Evolutionary conservation across 2,888 invertebrate genomes (phyloP), one percentile per base, ranked within the genome.

Genomic region (Phymatocera aterrima): DNA sequence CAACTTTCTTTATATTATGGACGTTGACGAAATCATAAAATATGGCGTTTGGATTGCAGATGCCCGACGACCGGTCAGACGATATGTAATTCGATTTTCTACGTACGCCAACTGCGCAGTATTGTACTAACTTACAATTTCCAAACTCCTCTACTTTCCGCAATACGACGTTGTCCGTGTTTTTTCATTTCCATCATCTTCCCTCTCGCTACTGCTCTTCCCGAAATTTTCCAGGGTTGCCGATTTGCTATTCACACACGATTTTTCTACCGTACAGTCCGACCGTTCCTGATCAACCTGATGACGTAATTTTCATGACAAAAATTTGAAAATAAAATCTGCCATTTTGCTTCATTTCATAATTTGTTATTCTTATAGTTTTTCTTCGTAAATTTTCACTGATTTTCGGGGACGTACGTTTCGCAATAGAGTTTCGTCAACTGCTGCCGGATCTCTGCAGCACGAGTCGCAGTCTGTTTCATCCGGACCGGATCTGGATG

Each of bases 261-360:
- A 72, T 34, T 51, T 72, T 31, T 72, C 51, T 18, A n/a, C 21
- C 24, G 72, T 72, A 46, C 72, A 72, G 54, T 31, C 57, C 6
- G 15, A 40, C 21, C 57, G 54, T 57, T 1, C 40, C 6, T 75
- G n/a, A n/a, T n/a, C 5, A 34, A 75, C 75, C 75, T 75, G 57
- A 75, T 28, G 57, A 40, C 28, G 8, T 40, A 57, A 40, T 57
- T 57, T n/a, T 10, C 6, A 72, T 18, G 8, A 51, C 2, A 37
- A 34, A 21, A 37, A 64, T 60, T 34, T 1, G 4, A 31, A 31
- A 28, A 31, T 21, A 24, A 51, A 18, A 51, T n/a, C 5, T 51
- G 51, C 12, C 3, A 21, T 21, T 65, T 34, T 65, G 1, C 3
- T 5, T 46, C 6, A 8, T 1, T 51, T n/a, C n/a, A 31, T 34